Evolutionary conservation across 2,113 vertebrate species (phyloP), one percentile per base, ranked within the genome.

Genomic region (Xiphophorus couchianus): DNA sequence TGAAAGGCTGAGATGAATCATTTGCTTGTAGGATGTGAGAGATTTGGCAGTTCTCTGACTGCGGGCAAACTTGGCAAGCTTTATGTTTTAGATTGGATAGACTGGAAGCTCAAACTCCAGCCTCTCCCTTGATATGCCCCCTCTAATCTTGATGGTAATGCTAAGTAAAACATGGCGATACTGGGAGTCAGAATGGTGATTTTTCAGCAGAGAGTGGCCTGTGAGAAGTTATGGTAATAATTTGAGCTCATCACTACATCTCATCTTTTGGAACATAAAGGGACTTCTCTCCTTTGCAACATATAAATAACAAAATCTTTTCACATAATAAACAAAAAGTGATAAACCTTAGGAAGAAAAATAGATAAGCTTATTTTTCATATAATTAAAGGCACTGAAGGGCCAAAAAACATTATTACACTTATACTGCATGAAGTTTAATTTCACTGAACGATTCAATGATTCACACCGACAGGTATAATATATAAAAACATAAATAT

Each of bases 21-120:
- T 81, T 84, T 71, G 77, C 78, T 89, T 77, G 82, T 72, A 78
- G 76, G 87, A 87, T 80, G 76, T 74, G 79, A 81, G 84, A 85
- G 84, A 88, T 81, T 86, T 91, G 86, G 77, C 84, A 83, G 81
- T 80, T 88, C 76, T 84, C 76, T 76, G 85, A 79, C 85, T 88
- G 69, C 84, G 76, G 79, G 88, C 78, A 76, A 87, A 90, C 82
- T 89, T 93, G 84, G 89, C 88, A 86, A 77, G 76, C 77, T 61
- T 84, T 86, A 76, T 81, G 42, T 88, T 88, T 82, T 54, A 86
- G 82, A 74, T 79, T 4, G 39, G 67, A 83, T 31, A 80, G 70
- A 85, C 67, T 62, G 19, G 33, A 89, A 66, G 73, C 80, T 77
- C 71, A 73, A 62, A 78, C 69, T 75, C 51, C 60, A 82, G 69